A percentile compares a stretch with the other conserved stretches of the same genome.
phyloP scores from a whole-genome alignment of 1,140 invertebrate species.

The Pachypsylla venusta region DNA sequence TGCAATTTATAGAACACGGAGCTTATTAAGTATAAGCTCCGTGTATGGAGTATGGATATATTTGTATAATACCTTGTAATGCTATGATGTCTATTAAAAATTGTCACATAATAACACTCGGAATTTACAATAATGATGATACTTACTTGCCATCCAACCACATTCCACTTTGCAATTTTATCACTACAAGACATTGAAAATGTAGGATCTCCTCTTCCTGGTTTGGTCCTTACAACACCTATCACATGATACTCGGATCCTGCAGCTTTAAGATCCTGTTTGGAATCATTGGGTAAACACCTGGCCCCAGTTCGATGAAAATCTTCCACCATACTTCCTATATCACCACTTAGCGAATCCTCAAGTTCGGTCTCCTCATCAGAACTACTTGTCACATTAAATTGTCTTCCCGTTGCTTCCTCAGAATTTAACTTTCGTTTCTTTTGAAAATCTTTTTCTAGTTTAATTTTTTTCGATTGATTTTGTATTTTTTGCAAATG shows the following conservation, averaged over 20 bases:
- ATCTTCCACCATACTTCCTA: constrained; percentile 34
- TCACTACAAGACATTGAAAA: constrained; percentile 84
- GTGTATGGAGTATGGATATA: not conserved
- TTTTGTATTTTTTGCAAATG: constrained; percentile 23
- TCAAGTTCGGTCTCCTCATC: not conserved
- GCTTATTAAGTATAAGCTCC: not conserved
- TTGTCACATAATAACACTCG: too few species aligned
- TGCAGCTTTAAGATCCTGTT: constrained; percentile 36
- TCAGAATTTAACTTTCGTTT: not conserved
- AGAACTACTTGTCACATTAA: not conserved
- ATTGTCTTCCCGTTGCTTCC: not conserved
- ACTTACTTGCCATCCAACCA: constrained; percentile 51
- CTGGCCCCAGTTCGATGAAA: constrained; percentile 79
- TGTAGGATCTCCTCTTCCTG: constrained; percentile 78
- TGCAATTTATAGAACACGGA: too few species aligned
- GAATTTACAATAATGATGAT: not conserved
- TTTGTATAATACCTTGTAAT: too few species aligned
- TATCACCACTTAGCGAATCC: constrained; percentile 27
- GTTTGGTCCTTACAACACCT: constrained; percentile 72
- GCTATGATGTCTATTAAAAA: too few species aligned
- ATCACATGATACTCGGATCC: constrained; percentile 51
- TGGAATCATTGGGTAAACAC: constrained; percentile 40
- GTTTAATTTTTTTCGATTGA: constrained; percentile 4
- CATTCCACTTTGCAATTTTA: constrained; percentile 78
- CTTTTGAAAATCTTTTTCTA: constrained; percentile 11